Evolutionary conservation across 2,888 invertebrate genomes (phyloP).

Genomic region (Chrysolina oricalcia): DNA sequence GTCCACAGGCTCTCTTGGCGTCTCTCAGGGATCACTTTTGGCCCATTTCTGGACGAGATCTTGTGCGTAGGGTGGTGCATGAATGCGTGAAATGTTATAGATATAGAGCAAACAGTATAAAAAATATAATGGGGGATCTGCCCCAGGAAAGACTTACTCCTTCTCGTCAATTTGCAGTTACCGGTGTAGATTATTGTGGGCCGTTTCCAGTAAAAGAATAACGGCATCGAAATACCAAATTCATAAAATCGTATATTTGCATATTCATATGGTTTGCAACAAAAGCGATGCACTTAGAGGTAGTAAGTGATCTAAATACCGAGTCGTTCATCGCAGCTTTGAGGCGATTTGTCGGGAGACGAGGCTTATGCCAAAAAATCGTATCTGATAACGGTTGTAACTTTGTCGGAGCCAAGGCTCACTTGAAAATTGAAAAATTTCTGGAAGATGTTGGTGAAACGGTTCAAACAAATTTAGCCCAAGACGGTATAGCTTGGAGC

Average conservation of each 20-base stretch:
- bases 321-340: not conserved
- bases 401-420: not conserved
- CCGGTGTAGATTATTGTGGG: not conserved
- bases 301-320: not conserved
- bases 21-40: conserved; percentile 35
- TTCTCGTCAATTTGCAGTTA: not conserved
- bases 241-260: conserved; percentile 25
- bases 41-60: too few species aligned
- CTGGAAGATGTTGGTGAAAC: not conserved
- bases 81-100: too few species aligned
- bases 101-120: too few species aligned
- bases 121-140: conserved; percentile 15
- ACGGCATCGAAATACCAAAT: conserved; percentile 6
- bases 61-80: too few species aligned
- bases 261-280: conserved; percentile 37
- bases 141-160: conserved; percentile 12
- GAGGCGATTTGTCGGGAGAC: conserved; percentile 3
- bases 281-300: conserved; percentile 36
- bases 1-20: conserved; percentile 10
- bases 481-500: not conserved
- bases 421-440: not conserved
- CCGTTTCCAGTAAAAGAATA: conserved; percentile 7
- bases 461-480: not conserved
- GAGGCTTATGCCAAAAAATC: not conserved
- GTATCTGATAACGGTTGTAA: conserved; percentile 2